phyloP scores from a whole-genome alignment of 2,888 invertebrate genomes.

The Tipula vernalis region DNA sequence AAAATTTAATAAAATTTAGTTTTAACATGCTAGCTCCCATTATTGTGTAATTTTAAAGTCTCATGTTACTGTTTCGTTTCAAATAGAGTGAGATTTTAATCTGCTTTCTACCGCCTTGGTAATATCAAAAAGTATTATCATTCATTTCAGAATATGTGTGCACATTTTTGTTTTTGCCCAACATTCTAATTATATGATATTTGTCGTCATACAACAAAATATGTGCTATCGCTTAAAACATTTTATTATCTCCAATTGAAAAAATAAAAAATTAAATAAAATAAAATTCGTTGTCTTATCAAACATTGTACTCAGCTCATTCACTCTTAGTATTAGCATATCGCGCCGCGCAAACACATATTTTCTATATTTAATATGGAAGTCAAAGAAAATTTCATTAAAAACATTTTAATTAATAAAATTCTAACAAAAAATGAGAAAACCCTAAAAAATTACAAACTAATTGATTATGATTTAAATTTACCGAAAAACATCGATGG shows the following conservation, averaged over 20 bases:
- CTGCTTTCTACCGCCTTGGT: too few species aligned
- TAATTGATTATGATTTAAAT: constrained; percentile 9
- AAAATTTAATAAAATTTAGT: not conserved
- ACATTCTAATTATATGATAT: too few species aligned
- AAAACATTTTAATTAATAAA: not conserved
- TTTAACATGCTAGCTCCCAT: not conserved
- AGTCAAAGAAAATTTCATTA: not conserved
- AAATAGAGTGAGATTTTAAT: too few species aligned
- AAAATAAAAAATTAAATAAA: not conserved
- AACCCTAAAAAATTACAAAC: not conserved
- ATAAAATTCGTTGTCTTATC: too few species aligned
- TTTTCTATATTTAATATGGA: not conserved
- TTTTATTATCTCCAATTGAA: not conserved
- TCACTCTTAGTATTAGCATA: not conserved
- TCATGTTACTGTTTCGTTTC: not conserved
- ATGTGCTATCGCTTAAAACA: not conserved
- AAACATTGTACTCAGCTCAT: not conserved
- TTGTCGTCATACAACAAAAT: not conserved
- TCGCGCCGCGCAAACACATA: not conserved
- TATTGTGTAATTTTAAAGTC: not conserved
- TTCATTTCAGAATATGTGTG: too few species aligned
- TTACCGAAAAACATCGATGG: constrained; percentile 13
- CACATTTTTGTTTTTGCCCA: too few species aligned
- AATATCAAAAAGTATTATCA: too few species aligned
- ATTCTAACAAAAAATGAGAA: not conserved